Evolutionary conservation across 2,113 vertebrate genomes (phyloP), one percentile per base, ranked within the genome.

Genomic region (Recurvirostra avosetta): DNA sequence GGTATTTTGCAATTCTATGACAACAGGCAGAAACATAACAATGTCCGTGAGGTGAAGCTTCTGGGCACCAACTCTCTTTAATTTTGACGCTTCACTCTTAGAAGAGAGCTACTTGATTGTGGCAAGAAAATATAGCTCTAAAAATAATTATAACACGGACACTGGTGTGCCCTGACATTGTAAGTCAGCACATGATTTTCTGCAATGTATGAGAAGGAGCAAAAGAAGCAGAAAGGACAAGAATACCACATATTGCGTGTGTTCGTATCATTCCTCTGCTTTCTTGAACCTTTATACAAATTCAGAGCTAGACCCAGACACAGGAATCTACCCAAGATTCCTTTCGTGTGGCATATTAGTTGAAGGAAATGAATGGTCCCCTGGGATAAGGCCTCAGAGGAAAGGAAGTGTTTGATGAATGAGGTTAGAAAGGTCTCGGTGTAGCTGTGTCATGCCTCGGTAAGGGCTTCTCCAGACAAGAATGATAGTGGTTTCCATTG

Each of bases 361-460:
- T 78, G 91, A 91, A 94, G 93, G 94, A 98, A 97, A 96, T 86
- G 90, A 88, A 82, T 80, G 73, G 93, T 92, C 91, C 95, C 91
- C 72, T 4, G 62, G 93, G 74, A 97, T 74, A 94, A 81, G 85
- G 74, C 86, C 66, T 84, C 90, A 56, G 92, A 94, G 89, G 91
- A 91, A 95, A 96, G 95, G 96, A 97, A 97, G 88, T 38, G 56
- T 90, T 80, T 92, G 93, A 96, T 96, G 94, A 90, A 95, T 94
- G 92, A 97, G 95, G 94, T 94, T 53, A 65, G 83, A 95, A 91
- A 96, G 84, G 80, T 84, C 97, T 96, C 41, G 0, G 52, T 79
- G 89, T 95, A 90, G 91, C 84, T 94, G 94, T 96, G 94, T 97
- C 94, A 91, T 86, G 91, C 89, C 94, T 80, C 11, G 3, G 91